Evolutionary conservation across 2,113 vertebrate species (phyloP).

Genomic region (Amazona guildingii): DNA sequence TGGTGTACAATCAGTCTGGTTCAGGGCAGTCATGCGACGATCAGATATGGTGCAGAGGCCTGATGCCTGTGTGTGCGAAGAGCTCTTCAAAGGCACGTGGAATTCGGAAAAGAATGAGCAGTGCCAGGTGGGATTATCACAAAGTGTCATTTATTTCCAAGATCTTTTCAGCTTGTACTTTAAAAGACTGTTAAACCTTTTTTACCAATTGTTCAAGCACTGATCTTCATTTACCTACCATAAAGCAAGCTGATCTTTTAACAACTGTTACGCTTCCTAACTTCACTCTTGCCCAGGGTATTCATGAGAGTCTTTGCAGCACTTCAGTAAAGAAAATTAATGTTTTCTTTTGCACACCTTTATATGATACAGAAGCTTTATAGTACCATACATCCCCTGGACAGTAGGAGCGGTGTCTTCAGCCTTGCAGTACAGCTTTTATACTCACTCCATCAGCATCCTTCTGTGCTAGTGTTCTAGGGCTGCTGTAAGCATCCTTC

Average conservation of each 20-base stretch:
- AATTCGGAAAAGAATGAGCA: constrained; percentile 74
- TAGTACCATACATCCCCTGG: background rate
- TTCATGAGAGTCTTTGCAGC: background rate
- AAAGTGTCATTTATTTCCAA: background rate
- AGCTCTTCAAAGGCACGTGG: constrained; percentile 78
- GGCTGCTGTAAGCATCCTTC: too few species aligned
- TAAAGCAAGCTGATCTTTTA: background rate
- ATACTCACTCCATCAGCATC: background rate
- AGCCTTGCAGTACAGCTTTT: background rate
- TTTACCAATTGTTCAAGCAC: background rate
- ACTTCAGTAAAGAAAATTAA: background rate
- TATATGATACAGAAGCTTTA: background rate
- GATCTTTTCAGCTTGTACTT: background rate
- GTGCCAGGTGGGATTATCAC: constrained; percentile 73
- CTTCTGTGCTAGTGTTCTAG: background rate
- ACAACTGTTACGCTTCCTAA: background rate
- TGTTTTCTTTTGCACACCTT: background rate
- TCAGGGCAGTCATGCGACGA: constrained; percentile 88
- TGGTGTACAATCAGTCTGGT: constrained; percentile 83
- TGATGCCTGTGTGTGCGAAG: constrained; percentile 81
- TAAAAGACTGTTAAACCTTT: background rate
- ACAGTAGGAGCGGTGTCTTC: background rate
- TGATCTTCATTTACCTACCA: background rate
- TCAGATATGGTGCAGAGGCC: constrained; percentile 81
- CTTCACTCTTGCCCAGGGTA: background rate